Evolutionary conservation across 1,140 invertebrate genomes (phyloP).

Genomic region (Meloidogyne hapla): DNA sequence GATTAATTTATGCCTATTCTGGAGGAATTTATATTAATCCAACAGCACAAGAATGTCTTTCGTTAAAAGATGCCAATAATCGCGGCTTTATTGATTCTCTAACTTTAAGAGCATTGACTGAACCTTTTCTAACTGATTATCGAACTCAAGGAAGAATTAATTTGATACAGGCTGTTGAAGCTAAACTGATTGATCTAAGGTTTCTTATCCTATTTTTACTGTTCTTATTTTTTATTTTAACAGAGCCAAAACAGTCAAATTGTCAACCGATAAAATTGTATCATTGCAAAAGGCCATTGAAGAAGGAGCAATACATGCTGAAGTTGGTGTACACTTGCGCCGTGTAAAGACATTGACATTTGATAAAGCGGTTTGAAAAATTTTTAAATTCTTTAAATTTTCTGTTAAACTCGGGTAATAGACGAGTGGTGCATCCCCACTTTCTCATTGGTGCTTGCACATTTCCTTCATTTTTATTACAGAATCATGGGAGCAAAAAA

Average conservation of each 20-base stretch:
- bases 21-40: slow-evolving; percentile 77
- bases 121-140: slow-evolving; percentile 76
- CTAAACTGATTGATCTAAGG: slow-evolving; percentile 77
- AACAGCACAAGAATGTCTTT: slow-evolving; percentile 73
- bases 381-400: too few species aligned
- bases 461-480: too few species aligned
- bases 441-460: too few species aligned
- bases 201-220: background rate
- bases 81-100: slow-evolving; percentile 82
- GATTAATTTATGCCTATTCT: slow-evolving; percentile 81
- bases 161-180: slow-evolving; percentile 75
- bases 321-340: slow-evolving; percentile 78
- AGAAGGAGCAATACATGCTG: slow-evolving; percentile 68
- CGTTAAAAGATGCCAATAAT: slow-evolving; percentile 78
- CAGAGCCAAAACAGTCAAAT: slow-evolving; percentile 55
- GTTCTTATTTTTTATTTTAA: background rate
- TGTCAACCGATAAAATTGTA: slow-evolving; percentile 52
- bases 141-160: slow-evolving; percentile 73
- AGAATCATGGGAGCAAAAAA: too few species aligned
- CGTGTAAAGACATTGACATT: slow-evolving; percentile 64
- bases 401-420: too few species aligned
- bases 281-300: slow-evolving; percentile 58
- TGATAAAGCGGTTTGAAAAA: slow-evolving; percentile 73
- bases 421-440: too few species aligned
- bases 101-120: slow-evolving; percentile 79